Percentiles rank a stretch among this genome's conserved stretches.
phyloP scores from a whole-genome alignment of 1,140 invertebrate genomes.

The Drosophila athabasca region DNA sequence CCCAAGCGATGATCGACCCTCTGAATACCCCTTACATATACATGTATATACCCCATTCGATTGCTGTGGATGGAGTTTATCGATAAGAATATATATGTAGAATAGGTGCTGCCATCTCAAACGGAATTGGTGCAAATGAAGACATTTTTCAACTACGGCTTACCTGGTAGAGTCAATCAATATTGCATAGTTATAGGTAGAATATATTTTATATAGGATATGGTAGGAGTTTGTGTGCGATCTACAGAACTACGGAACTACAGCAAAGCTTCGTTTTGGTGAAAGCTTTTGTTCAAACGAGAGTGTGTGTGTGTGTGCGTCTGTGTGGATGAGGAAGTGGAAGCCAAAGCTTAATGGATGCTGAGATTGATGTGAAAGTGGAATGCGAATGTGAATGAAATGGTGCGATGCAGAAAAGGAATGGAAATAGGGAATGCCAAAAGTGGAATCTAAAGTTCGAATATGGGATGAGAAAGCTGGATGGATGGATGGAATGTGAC shows the following conservation, averaged over 20 bases:
- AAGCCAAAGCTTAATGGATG: slow-evolving; percentile 19
- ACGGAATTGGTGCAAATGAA: slow-evolving; percentile 17
- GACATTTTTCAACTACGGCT: slow-evolving; percentile 26
- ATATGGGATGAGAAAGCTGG: background rate
- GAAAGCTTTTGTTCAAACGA: too few relatives aligned
- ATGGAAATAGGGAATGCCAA: background rate
- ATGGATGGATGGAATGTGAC: background rate
- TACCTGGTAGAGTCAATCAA: slow-evolving; percentile 32
- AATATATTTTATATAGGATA: background rate
- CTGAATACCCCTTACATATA: slow-evolving; percentile 3
- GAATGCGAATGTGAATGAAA: background rate
- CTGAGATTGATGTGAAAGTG: slow-evolving; percentile 17
- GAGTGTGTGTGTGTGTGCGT: too few relatives aligned
- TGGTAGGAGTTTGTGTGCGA: too few relatives aligned
- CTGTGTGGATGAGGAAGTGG: background rate
- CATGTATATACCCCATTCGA: background rate
- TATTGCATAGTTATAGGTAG: background rate
- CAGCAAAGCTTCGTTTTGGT: too few relatives aligned
- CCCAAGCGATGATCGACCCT: background rate
- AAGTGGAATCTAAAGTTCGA: too few relatives aligned
- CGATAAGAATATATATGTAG: background rate
- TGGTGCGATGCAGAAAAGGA: too few relatives aligned
- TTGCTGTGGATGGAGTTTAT: background rate
- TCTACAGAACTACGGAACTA: too few relatives aligned
- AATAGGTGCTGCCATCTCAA: slow-evolving; percentile 13